phyloP scores from a whole-genome alignment of 2,797 vertebrate genomes.

The Gymnodraco acuticeps region DNA sequence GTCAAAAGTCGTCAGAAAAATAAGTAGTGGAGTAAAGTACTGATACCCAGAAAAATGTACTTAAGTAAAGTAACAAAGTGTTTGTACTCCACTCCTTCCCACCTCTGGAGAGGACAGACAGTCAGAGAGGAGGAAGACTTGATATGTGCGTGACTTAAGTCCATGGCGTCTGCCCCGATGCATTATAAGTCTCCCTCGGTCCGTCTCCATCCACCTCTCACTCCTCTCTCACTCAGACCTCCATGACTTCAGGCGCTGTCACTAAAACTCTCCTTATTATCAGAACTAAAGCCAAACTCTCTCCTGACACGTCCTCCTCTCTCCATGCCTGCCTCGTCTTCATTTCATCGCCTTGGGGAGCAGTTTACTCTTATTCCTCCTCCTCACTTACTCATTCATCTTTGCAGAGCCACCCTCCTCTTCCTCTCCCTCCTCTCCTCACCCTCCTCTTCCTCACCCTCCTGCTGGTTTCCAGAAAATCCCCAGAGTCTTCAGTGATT shows the following conservation, averaged over 20 bases:
- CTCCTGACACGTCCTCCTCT: slow-evolving; percentile 32
- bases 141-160: slow-evolving; percentile 25
- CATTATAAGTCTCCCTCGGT: slow-evolving; percentile 50
- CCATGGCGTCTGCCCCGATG: slow-evolving; percentile 50
- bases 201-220: slow-evolving; percentile 28
- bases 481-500: slow-evolving; percentile 41
- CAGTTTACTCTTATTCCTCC: slow-evolving; percentile 43
- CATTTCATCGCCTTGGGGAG: slow-evolving; percentile 52
- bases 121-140: slow-evolving; percentile 5
- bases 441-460: neutral
- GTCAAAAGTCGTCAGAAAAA: too few relatives aligned
- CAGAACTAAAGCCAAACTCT: slow-evolving; percentile 50
- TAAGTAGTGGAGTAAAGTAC: too few relatives aligned
- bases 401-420: slow-evolving; percentile 36
- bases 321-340: slow-evolving; percentile 22
- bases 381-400: slow-evolving; percentile 55
- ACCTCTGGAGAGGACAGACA: slow-evolving; percentile 5
- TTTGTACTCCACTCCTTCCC: too few relatives aligned
- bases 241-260: slow-evolving; percentile 27
- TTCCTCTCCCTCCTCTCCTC: slow-evolving; percentile 4
- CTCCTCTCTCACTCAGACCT: slow-evolving; percentile 22
- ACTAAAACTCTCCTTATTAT: slow-evolving; percentile 48
- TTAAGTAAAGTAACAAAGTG: too few relatives aligned
- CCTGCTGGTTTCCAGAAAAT: slow-evolving; percentile 27
- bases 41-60: too few relatives aligned